phyloP scores from a whole-genome alignment of 1,140 invertebrate species.

The Copidosoma floridanum region DNA sequence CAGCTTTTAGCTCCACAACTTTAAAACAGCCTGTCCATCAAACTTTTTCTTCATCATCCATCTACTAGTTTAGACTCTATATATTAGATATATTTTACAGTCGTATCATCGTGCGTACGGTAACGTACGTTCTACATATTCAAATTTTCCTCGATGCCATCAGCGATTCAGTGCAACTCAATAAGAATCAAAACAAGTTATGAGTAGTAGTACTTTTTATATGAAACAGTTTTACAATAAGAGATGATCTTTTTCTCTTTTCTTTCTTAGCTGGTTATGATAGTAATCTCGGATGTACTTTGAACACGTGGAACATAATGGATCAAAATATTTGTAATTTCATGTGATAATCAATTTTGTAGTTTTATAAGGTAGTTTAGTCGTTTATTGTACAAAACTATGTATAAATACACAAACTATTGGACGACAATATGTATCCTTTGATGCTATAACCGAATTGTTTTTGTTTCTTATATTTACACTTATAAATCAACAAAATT shows the following conservation, averaged over 20 bases:
- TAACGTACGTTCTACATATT: constrained; percentile 50
- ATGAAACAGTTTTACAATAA: constrained; percentile 1
- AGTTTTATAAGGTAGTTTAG: constrained; percentile 23
- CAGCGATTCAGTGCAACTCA: constrained; percentile 37
- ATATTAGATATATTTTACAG: constrained; percentile 58
- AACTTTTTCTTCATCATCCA: constrained; percentile 33
- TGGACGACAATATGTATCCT: constrained; percentile 12
- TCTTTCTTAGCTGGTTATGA: background rate
- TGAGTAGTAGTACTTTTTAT: too few relatives aligned
- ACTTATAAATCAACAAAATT: constrained; percentile 28
- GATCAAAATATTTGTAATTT: constrained; percentile 15
- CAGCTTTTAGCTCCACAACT: constrained; percentile 38
- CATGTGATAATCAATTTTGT: constrained; percentile 21
- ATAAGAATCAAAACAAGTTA: constrained; percentile 5
- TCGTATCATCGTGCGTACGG: constrained; percentile 57
- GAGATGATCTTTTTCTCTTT: too few relatives aligned
- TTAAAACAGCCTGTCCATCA: constrained; percentile 43
- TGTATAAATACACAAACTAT: too few relatives aligned
- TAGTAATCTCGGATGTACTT: constrained; percentile 18
- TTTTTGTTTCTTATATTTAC: constrained; percentile 13
- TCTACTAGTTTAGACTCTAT: constrained; percentile 45
- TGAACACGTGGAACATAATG: constrained; percentile 4
- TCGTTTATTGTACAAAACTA: too few relatives aligned
- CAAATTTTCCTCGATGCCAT: constrained; percentile 36
- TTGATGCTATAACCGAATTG: constrained; percentile 21